Evolutionary conservation across 2,113 vertebrate species (phyloP).

Genomic region (Lasiurus borealis): DNA sequence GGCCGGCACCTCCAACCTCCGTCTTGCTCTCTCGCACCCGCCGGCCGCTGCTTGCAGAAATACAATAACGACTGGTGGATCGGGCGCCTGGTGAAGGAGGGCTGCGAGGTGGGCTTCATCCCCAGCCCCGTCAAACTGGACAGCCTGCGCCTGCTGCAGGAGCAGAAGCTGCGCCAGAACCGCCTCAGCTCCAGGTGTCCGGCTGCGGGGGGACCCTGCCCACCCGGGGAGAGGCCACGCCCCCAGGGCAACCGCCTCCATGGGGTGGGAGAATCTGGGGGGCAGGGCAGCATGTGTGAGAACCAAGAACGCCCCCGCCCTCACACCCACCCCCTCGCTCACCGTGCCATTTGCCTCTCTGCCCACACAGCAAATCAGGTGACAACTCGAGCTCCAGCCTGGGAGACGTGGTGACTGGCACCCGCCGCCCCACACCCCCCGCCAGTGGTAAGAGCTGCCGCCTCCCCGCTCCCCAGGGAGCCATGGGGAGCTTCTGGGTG

Average conservation of each 20-base stretch:
- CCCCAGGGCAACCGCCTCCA: not conserved
- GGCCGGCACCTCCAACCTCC: not conserved
- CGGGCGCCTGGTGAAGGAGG: slow-evolving; percentile 97
- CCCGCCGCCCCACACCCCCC: slow-evolving; percentile 95
- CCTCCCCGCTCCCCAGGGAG: not conserved
- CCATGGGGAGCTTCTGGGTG: not conserved
- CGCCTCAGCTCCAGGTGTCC: slow-evolving; percentile 95
- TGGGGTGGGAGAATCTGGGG: not conserved
- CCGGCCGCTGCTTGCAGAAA: slow-evolving; percentile 87
- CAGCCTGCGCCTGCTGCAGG: slow-evolving; percentile 95
- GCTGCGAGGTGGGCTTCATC: slow-evolving; percentile 98
- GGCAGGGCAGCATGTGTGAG: not conserved
- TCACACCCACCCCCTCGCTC: slow-evolving; percentile 47
- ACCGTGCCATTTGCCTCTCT: slow-evolving; percentile 55
- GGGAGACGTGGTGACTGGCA: slow-evolving; percentile 94
- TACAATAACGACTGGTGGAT: slow-evolving; percentile 99
- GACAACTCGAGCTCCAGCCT: slow-evolving; percentile 94
- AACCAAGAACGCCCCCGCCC: not conserved
- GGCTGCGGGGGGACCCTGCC: not conserved
- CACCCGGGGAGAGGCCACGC: not conserved
- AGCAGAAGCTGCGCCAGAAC: slow-evolving; percentile 96
- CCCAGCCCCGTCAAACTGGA: slow-evolving; percentile 98
- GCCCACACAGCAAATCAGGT: slow-evolving; percentile 93
- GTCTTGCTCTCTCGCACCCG: not conserved
- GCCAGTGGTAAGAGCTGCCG: slow-evolving; percentile 92